Evolutionary conservation across 2,113 vertebrate genomes (phyloP), one percentile per base, ranked within the genome.

Genomic region (Crypturellus undulatus): DNA sequence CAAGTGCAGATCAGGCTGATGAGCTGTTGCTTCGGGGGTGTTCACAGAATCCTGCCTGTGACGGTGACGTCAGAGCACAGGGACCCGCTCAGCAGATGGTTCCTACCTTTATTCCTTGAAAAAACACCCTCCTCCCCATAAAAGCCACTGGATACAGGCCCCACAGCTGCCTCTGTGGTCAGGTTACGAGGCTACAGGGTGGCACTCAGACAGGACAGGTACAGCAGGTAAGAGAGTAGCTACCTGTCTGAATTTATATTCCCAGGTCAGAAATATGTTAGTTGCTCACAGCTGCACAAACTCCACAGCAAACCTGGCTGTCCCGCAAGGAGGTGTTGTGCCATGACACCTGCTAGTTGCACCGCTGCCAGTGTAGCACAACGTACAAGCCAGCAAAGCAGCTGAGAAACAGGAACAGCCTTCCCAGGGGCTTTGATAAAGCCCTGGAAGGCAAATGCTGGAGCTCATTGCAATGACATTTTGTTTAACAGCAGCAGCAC

Each of bases 11-110:
- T 94, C 84, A 94, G 84, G 79, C 0, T 1, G 91, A 95, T 94
- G 84, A 96, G 94, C 91, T 95, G 94, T 95, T 92, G 38, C 75
- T 83, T 94, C 40, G 94, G 93, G 93, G 91, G 93, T 94, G 92
- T 96, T 94, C 88, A 94, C 92, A 96, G 79, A 93, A 94, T 67
- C 83, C 72, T 2, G 94, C 58, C 52, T 92, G 90, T 96, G 93
- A 96, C 76, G 83, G 90, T 96, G 93, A 96, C 72, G 85, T 95
- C 83, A 2, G 0, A 80, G 58, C 2, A 1, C 19, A 24, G 76
- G 84, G 90, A 91, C 84, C 94, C 1, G 12, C 69, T 86, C 72
- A 64, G 92, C 96, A 97, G 95, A 96, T 94, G 95, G 95, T 36
- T 93, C 38, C 87, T 95, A 92, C 95, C 93, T 94, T 83, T 94